Evolutionary conservation across 2,797 vertebrate species (phyloP).

Genomic region (Premnoplex brunnescens): DNA sequence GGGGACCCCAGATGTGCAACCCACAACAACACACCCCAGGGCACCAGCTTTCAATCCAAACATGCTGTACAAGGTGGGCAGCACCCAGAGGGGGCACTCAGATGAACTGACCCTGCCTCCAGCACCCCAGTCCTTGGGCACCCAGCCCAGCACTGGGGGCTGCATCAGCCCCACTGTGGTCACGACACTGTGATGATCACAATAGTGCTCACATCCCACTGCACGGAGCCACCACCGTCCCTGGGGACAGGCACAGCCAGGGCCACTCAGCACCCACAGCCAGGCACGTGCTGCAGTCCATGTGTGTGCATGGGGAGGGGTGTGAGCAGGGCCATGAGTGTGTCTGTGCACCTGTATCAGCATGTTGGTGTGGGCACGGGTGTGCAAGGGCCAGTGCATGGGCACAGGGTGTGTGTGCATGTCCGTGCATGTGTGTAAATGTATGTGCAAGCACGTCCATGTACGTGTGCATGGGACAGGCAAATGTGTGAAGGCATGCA

Average conservation of each 20-base stretch:
- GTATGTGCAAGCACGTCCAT: fast-evolving
- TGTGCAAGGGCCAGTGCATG: not conserved
- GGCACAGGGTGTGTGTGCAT: fast-evolving
- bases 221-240: not conserved
- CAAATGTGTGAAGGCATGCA: not conserved
- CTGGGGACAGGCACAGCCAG: fast-evolving
- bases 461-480: fast-evolving
- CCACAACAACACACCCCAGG: no score
- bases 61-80: not conserved
- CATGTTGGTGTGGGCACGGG: fast-evolving
- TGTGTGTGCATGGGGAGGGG: not conserved
- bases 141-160: not conserved
- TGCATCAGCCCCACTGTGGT: not conserved
- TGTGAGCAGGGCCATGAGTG: fast-evolving
- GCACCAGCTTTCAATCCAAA: no score
- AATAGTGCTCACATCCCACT: not conserved
- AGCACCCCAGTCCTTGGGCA: fast-evolving
- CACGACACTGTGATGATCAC: fast-evolving
- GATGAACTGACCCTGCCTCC: fast-evolving
- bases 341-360: not conserved
- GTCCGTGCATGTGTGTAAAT: fast-evolving
- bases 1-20: no score
- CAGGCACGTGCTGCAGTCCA: not conserved
- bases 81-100: not conserved
- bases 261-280: not conserved